Conservation (phyloP, 2,113 vertebrate species). For the Zapornia atra region DNA sequence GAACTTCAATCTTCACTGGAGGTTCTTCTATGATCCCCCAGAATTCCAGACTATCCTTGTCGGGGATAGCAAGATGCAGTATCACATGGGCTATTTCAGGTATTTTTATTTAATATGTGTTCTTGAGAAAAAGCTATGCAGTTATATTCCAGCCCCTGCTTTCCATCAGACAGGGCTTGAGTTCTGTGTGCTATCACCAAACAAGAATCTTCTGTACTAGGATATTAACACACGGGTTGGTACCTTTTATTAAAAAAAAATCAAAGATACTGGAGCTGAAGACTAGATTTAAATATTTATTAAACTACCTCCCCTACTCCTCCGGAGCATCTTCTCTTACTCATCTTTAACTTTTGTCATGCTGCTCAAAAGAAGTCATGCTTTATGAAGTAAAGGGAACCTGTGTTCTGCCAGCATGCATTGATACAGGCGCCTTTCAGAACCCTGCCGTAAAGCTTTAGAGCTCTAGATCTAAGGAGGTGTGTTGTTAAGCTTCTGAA, state of each 20-base stretch:
- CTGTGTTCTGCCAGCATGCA: neutral
- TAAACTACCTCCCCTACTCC: neutral
- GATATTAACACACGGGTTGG: neutral
- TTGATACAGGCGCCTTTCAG: neutral
- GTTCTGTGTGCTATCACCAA: fast-evolving
- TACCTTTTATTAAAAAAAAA: neutral
- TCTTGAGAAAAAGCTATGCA: neutral
- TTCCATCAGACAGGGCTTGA: neutral
- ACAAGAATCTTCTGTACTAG: neutral
- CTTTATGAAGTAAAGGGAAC: neutral
- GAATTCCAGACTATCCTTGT: constrained; percentile 93
- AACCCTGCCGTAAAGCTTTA: neutral
- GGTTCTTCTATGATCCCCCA: constrained; percentile 95
- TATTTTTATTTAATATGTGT: constrained; percentile 53
- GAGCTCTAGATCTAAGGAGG: neutral
- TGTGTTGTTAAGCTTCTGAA: neutral
- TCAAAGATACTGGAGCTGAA: neutral
- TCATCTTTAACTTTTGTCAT: neutral
- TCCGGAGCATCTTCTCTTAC: neutral
- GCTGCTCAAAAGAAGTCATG: neutral
- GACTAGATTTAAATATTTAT: neutral
- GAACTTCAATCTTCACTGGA: constrained; percentile 92
- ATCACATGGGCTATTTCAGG: constrained; percentile 98
- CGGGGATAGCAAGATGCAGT: constrained; percentile 83
- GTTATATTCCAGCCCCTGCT: neutral